A percentile compares a stretch with the other conserved stretches of the same genome.
Evolutionary conservation across 2,797 vertebrate genomes (phyloP).

Genomic region (Bovichtus diacanthus): DNA sequence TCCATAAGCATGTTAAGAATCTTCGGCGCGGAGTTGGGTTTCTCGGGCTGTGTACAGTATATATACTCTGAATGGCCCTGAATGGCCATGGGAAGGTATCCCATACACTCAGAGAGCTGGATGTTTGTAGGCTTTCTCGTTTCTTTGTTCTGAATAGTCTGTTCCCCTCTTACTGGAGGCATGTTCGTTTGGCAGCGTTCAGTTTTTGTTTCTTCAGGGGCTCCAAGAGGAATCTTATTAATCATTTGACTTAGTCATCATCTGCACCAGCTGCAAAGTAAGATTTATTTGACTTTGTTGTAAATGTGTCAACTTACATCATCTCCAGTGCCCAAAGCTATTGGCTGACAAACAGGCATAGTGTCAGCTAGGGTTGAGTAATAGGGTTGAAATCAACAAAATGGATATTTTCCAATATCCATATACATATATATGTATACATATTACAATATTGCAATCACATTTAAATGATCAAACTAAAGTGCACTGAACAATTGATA

Average conservation of each 20-base stretch:
- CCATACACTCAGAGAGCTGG: not conserved
- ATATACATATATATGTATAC: too few relatives aligned
- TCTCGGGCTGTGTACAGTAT: constrained; percentile 55
- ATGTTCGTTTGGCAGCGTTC: not conserved
- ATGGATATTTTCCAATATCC: not conserved
- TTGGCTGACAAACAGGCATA: not conserved
- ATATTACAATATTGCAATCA: not conserved
- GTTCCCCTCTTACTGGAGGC: not conserved
- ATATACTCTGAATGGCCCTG: constrained; percentile 49
- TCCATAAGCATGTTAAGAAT: constrained; percentile 71
- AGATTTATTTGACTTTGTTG: constrained; percentile 7
- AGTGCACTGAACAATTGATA: not conserved
- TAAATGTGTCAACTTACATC: not conserved
- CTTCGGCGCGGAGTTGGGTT: constrained; percentile 67
- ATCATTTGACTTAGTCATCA: constrained; percentile 28
- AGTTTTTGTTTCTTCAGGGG: constrained; percentile 8
- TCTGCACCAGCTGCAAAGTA: not conserved
- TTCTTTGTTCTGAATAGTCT: not conserved
- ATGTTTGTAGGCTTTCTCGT: constrained; percentile 24
- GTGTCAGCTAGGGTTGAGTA: not conserved
- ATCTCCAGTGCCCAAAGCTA: not conserved
- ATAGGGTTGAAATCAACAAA: not conserved
- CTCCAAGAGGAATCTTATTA: constrained; percentile 16
- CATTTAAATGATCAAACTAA: not conserved
- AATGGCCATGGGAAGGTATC: constrained; percentile 46